Conservation (phyloP, 1,140 invertebrate species). For the Eriocheir sinensis region DNA sequence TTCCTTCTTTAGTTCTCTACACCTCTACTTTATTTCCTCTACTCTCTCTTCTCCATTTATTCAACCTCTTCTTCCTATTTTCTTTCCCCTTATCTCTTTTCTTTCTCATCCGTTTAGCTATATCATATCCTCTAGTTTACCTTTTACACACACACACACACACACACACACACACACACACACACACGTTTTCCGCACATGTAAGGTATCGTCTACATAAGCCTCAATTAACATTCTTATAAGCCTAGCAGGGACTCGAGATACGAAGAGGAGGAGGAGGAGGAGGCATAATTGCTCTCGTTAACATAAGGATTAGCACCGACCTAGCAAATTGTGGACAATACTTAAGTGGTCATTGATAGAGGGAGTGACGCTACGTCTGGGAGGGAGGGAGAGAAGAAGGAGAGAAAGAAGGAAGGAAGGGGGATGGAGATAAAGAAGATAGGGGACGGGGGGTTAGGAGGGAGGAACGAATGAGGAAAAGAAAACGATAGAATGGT, state of each 20-base stretch:
- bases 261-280: not conserved
- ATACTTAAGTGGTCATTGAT: slow-evolving; percentile 62
- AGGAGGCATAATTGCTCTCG: slow-evolving; percentile 67
- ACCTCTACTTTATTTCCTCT: not conserved
- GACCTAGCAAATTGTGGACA: slow-evolving; percentile 69
- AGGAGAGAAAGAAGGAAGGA: not conserved
- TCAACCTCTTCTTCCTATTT: not conserved
- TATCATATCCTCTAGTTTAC: too few species aligned
- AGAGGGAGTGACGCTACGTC: not conserved
- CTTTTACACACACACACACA: not conserved
- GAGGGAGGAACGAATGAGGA: too few species aligned
- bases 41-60: not conserved
- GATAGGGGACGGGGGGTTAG: not conserved
- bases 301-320: slow-evolving; percentile 76
- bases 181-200: not conserved
- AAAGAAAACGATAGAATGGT: too few species aligned
- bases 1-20: not conserved
- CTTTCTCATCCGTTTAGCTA: too few species aligned
- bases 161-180: not conserved
- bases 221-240: slow-evolving; percentile 68
- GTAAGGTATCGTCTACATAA: slow-evolving; percentile 44
- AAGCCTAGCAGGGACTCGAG: not conserved
- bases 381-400: not conserved
- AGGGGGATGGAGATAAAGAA: not conserved
- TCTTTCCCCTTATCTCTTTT: not conserved